Evolutionary conservation across 2,888 invertebrate species (phyloP).

Genomic region (Magallana nippona): DNA sequence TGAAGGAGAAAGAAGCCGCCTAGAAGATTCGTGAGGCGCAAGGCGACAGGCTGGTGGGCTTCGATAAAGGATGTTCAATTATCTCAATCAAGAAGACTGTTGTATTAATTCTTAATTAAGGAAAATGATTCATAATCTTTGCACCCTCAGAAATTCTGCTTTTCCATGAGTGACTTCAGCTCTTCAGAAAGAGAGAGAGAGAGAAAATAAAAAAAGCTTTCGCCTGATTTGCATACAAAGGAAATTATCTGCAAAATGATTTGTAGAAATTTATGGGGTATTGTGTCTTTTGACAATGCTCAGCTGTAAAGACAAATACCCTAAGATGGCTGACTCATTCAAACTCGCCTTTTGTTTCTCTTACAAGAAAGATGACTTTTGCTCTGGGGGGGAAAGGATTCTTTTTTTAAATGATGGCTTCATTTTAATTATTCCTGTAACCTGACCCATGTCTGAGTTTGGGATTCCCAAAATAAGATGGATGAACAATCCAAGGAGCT

Average conservation of each 20-base stretch:
- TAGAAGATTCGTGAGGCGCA: background rate
- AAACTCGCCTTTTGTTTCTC: slow-evolving; percentile 6
- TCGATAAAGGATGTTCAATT: background rate
- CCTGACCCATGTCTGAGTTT: background rate
- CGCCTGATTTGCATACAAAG: slow-evolving; percentile 48
- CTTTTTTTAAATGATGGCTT: slow-evolving; percentile 25
- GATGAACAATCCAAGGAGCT: background rate
- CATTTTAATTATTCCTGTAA: slow-evolving; percentile 34
- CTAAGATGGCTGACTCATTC: slow-evolving; percentile 35
- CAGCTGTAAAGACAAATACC: slow-evolving; percentile 38
- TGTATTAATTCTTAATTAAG: slow-evolving; percentile 23
- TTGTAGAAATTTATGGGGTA: slow-evolving; percentile 43
- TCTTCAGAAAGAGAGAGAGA: too few species aligned
- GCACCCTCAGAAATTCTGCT: background rate
- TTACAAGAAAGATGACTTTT: slow-evolving; percentile 23
- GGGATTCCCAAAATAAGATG: background rate
- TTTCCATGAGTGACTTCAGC: background rate
- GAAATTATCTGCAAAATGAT: slow-evolving; percentile 38
- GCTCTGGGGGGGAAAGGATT: slow-evolving; percentile 8
- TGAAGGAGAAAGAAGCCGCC: background rate
- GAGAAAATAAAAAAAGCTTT: background rate
- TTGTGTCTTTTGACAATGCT: slow-evolving; percentile 35
- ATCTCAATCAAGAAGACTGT: slow-evolving; percentile 22
- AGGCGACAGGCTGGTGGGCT: background rate
- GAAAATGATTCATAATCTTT: slow-evolving; percentile 29